phyloP scores from a whole-genome alignment of 2,113 vertebrate species.

The Taxidea taxus region DNA sequence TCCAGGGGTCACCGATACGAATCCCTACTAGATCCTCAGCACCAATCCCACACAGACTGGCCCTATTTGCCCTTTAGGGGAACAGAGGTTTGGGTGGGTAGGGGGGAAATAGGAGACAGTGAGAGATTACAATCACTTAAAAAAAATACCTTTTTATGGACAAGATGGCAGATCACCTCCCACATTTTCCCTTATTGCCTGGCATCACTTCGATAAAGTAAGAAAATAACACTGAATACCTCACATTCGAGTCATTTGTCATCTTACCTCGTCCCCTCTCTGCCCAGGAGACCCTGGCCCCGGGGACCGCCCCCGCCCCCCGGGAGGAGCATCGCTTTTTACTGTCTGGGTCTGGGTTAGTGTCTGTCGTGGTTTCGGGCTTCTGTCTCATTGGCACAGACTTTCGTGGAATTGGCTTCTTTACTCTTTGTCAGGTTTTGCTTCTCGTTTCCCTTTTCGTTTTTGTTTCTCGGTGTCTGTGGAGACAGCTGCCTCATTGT shows the following conservation, averaged over 20 bases:
- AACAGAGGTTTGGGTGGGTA: not conserved
- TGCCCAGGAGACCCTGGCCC: not conserved
- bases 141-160: not conserved
- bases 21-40: not conserved
- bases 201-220: not conserved
- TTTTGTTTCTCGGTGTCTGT: not conserved
- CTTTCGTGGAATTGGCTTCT: not conserved
- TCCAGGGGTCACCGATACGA: not conserved
- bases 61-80: not conserved
- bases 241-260: not conserved
- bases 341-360: no score
- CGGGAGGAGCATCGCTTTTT: not conserved
- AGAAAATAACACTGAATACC: no score
- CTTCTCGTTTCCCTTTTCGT: not conserved
- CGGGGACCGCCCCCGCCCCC: not conserved
- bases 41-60: no score
- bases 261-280: not conserved
- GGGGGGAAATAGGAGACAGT: no score
- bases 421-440: not conserved
- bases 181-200: not conserved
- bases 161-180: not conserved
- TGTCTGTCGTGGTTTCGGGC: not conserved
- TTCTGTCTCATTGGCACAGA: not conserved
- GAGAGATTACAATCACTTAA: not conserved
- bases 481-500: not conserved